Conservation (phyloP, 2,888 invertebrate genomes). For the Diloba caeruleocephala region DNA sequence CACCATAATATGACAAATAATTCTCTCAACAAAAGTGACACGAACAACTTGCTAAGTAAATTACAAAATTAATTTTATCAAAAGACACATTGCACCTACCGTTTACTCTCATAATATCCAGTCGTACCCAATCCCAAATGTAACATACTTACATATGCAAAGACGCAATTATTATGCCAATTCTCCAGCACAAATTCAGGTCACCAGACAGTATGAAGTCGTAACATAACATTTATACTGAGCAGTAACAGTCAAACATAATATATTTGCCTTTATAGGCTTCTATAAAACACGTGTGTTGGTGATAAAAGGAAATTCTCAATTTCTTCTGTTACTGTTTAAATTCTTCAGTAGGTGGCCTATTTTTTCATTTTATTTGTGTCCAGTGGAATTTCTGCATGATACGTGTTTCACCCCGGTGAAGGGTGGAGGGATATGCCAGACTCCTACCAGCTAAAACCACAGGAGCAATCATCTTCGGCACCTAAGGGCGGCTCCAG, state of each 20-base stretch:
- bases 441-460: no score
- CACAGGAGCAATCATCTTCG: no score
- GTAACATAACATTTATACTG: constrained; percentile 34
- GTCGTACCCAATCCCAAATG: constrained; percentile 21
- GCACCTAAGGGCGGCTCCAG: no score
- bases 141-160: constrained; percentile 31
- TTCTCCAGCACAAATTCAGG: constrained; percentile 31
- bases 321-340: no score
- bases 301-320: constrained; percentile 18
- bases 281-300: constrained; percentile 21
- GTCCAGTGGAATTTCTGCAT: no score
- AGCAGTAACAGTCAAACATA: constrained; percentile 15
- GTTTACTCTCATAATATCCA: constrained; percentile 27
- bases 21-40: constrained; percentile 23
- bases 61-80: constrained; percentile 42
- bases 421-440: no score
- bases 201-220: constrained; percentile 33
- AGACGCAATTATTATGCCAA: constrained; percentile 33
- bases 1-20: constrained; percentile 14
- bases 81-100: constrained; percentile 28
- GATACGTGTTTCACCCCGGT: no score
- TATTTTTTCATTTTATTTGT: no score
- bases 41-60: constrained; percentile 31
- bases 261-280: constrained; percentile 30
- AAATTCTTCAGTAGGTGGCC: background rate